These are phyloP conservation scores for Pararge aegeria DNA, from an alignment of 1,140 invertebrate genomes.

Conservation along the genomic window DNA sequence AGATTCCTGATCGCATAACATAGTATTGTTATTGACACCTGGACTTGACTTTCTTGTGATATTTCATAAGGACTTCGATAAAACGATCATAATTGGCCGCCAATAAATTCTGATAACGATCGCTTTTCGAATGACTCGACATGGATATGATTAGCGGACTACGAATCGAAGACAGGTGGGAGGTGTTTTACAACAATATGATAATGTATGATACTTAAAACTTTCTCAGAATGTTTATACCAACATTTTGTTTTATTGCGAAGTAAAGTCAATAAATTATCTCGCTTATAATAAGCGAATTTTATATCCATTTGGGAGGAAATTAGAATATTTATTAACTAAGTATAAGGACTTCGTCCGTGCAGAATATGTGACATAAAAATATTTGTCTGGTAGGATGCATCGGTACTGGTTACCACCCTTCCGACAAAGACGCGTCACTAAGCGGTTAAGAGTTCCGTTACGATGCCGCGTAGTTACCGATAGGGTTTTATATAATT, in stretches of 20 bases:
- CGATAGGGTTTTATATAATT: too few relatives aligned
- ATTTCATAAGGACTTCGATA: neutral
- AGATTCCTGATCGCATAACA: neutral
- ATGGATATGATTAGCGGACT: conserved; percentile 20
- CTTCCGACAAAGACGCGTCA: too few relatives aligned
- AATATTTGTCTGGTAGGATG: too few relatives aligned
- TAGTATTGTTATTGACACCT: neutral
- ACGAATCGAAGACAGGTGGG: conserved; percentile 31
- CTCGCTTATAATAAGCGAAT: conserved; percentile 6
- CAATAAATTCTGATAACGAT: conserved; percentile 25
- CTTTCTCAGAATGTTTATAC: neutral
- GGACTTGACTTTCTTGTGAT: conserved; percentile 4
- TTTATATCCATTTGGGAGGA: neutral
- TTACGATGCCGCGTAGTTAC: too few relatives aligned
- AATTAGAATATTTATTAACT: neutral
- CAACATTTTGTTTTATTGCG: conserved; percentile 17
- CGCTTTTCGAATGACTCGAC: conserved; percentile 21
- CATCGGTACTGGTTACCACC: too few relatives aligned
- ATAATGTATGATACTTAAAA: neutral
- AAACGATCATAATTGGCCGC: conserved; percentile 14
- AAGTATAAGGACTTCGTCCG: too few relatives aligned
- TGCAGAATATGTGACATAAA: too few relatives aligned
- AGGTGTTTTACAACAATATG: conserved; percentile 27
- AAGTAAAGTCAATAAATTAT: conserved; percentile 17
- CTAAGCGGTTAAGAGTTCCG: too few relatives aligned